Evolutionary conservation across 2,888 invertebrate genomes (phyloP), one percentile per base, ranked within the genome.

Genomic region (Leptura quadrifasciata): DNA sequence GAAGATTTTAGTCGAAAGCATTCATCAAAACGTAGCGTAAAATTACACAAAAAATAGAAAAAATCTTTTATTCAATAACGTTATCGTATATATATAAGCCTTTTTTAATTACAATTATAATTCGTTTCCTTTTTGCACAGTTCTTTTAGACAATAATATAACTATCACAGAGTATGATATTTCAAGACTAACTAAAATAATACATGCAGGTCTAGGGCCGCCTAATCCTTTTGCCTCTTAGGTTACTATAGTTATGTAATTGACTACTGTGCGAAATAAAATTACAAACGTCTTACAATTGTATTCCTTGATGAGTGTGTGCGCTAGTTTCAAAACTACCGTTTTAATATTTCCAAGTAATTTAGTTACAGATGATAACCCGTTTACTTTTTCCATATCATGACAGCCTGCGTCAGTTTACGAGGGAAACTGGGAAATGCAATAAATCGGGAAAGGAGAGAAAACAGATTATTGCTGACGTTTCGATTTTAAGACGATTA

Each of bases 131-230:
- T 77, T 79, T 77, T 77, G 77, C 79, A 79, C 77, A 79, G 74
- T 79, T 77, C 79, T 79, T 79, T 76, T 72, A 77, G 79, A 79
- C 76, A 77, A 79, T 76, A 79, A 79, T 79, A 79, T 79, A 74
- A 69, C 77, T 79, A 79, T 79, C 79, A 79, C 79, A 79, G 79
- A 79, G 77, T 77, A 79, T 79, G 79, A 79, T 79, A 79, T 79
- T 79, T 76, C 74, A 79, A 74, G 77, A 79, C 76, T 77, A 77
- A 77, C 79, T 77, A 72, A 79, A 77, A 74, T 65, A 74, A 76
- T 74, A 65, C 77, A 74, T 73, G 72, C 58, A 72, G 18, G 69
- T 73, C 79, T 75, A 79, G 72, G 74, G 74, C 77, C 76, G 61
- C 60, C 76, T 77, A 76, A 71, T 69, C 63, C 67, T 68, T 79